Evolutionary conservation across 2,113 vertebrate species (phyloP).

Genomic region (Bujurquina vittata): DNA sequence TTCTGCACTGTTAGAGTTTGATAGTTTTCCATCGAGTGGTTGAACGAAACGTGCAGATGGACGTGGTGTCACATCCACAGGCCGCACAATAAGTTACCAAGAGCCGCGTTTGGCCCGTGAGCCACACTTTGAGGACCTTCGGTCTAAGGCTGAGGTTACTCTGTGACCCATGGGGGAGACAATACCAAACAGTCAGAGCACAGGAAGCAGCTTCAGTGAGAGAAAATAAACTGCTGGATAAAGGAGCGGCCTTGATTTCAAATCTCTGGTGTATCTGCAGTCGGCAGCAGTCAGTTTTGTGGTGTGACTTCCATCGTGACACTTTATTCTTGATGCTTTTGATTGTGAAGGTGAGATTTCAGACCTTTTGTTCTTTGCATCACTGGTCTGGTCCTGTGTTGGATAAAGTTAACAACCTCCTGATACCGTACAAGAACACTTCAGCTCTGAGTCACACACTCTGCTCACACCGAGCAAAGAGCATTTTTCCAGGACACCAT

Average conservation of each 20-base stretch:
- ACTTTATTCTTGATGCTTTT: neutral
- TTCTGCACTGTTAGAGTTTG: neutral
- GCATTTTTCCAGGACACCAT: constrained; percentile 3
- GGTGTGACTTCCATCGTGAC: neutral
- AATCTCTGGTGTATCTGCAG: neutral
- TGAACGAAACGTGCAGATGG: neutral
- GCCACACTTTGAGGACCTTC: neutral
- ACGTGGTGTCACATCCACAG: neutral
- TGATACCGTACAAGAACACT: neutral
- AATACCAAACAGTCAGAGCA: neutral
- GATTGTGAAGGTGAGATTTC: neutral
- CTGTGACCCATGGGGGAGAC: too few relatives aligned
- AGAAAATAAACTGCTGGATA: neutral
- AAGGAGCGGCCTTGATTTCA: fast-evolving
- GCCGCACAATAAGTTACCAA: too few relatives aligned
- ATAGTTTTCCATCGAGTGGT: neutral
- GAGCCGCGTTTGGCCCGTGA: neutral
- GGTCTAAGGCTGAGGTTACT: neutral
- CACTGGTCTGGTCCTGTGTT: neutral
- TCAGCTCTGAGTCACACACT: constrained; percentile 18
- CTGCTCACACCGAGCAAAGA: neutral
- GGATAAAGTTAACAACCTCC: neutral
- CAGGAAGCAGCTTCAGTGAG: neutral
- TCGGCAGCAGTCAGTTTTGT: neutral
- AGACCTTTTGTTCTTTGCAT: neutral